Evolutionary conservation across 1,140 invertebrate genomes (phyloP).

Genomic region (Drosophila auraria): DNA sequence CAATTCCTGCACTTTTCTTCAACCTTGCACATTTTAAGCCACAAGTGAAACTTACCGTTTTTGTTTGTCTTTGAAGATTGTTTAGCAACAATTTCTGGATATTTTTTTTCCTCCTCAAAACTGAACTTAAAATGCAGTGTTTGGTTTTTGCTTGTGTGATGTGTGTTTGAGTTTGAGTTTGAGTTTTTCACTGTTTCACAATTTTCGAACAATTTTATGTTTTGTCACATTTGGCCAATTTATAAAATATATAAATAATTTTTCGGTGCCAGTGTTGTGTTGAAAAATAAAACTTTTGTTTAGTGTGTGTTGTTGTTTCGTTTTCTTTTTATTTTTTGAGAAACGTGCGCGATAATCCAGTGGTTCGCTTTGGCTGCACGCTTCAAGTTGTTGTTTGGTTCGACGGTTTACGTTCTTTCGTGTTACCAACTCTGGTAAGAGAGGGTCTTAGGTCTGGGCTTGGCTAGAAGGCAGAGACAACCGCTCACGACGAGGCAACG

Average conservation of each 20-base stretch:
- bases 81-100: slow-evolving; percentile 37
- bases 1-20: not conserved
- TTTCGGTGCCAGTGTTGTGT: slow-evolving; percentile 28
- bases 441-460: slow-evolving; percentile 42
- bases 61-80: slow-evolving; percentile 31
- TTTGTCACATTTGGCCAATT: slow-evolving; percentile 60
- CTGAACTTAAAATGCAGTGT: slow-evolving; percentile 35
- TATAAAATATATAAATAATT: slow-evolving; percentile 27
- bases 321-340: slow-evolving; percentile 42
- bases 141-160: slow-evolving; percentile 32
- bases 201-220: slow-evolving; percentile 52
- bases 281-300: slow-evolving; percentile 51
- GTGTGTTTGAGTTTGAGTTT: slow-evolving; percentile 14
- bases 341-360: slow-evolving; percentile 85
- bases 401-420: slow-evolving; percentile 60
- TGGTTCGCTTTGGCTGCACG: slow-evolving; percentile 83
- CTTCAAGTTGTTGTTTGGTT: slow-evolving; percentile 76
- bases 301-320: slow-evolving; percentile 25
- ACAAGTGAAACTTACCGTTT: slow-evolving; percentile 42
- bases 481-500: slow-evolving; percentile 84
- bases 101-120: slow-evolving; percentile 14
- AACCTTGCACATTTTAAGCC: slow-evolving; percentile 14
- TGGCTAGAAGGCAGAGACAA: slow-evolving; percentile 60
- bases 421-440: slow-evolving; percentile 36
- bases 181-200: slow-evolving; percentile 42